Evolutionary conservation across 1,140 invertebrate species (phyloP).

Genomic region (Lasioglossum albipes): DNA sequence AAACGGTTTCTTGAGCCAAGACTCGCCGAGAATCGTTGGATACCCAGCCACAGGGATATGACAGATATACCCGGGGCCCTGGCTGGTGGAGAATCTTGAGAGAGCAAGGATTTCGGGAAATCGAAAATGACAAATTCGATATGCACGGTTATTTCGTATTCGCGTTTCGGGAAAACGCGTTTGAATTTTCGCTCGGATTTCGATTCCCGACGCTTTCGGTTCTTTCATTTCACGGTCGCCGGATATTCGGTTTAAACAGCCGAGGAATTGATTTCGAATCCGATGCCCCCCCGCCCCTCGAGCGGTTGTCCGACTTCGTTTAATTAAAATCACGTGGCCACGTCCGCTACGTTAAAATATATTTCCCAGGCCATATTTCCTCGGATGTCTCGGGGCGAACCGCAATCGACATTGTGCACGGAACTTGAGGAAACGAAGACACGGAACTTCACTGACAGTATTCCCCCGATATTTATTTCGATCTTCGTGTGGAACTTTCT

Average conservation of each 20-base stretch:
- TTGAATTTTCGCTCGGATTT: constrained; percentile 38
- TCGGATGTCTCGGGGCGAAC: not conserved
- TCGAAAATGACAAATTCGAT: constrained; percentile 64
- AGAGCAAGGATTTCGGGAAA: constrained; percentile 44
- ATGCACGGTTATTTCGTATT: constrained; percentile 50
- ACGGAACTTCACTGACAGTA: constrained; percentile 1
- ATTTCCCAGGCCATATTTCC: not conserved
- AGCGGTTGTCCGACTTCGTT: not conserved
- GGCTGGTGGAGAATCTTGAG: constrained; percentile 25
- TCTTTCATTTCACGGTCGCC: constrained; percentile 31
- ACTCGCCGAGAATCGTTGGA: constrained; percentile 53
- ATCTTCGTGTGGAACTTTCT: constrained; percentile 17
- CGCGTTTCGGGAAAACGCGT: constrained; percentile 37
- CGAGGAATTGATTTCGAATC: constrained; percentile 4
- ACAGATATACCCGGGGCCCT: constrained; percentile 12
- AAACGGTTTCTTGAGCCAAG: constrained; percentile 32
- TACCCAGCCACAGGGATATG: constrained; percentile 45
- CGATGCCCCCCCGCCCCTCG: no score
- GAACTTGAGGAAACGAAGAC: not conserved
- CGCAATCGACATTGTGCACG: constrained; percentile 1
- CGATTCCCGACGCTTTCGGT: constrained; percentile 9
- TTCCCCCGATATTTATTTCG: constrained; percentile 24
- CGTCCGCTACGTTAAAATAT: not conserved
- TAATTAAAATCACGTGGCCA: not conserved
- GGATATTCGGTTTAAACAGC: constrained; percentile 17